phyloP scores from a whole-genome alignment of 2,797 vertebrate species.

The Siniperca scherzeri region DNA sequence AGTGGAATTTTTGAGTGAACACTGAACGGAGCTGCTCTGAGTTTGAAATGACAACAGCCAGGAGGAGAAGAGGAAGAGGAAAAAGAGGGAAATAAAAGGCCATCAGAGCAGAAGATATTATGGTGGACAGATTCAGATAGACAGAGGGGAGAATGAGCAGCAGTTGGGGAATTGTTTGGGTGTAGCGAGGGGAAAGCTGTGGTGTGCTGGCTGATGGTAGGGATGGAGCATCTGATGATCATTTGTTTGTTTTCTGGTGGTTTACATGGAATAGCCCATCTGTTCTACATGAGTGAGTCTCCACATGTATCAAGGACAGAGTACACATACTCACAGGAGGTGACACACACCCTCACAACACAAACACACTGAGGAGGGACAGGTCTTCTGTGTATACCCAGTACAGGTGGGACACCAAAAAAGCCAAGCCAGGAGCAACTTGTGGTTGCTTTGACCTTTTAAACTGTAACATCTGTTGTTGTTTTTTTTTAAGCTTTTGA shows the following conservation, averaged over 20 bases:
- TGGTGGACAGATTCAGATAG: slow-evolving; percentile 22
- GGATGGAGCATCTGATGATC: slow-evolving; percentile 49
- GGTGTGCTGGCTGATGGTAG: slow-evolving; percentile 22
- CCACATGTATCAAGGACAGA: slow-evolving; percentile 51
- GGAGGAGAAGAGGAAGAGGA: slow-evolving; percentile 1
- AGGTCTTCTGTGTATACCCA: not conserved
- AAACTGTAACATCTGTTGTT: not conserved
- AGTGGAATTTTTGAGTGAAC: not conserved
- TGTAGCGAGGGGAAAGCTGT: slow-evolving; percentile 35
- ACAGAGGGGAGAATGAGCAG: slow-evolving; percentile 27
- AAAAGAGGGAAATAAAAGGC: not conserved
- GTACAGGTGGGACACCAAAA: not conserved
- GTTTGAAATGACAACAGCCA: slow-evolving; percentile 5
- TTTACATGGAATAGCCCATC: slow-evolving; percentile 66
- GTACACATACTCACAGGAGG: slow-evolving; percentile 12
- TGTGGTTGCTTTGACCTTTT: not conserved
- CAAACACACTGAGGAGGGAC: not conserved
- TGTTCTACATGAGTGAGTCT: slow-evolving; percentile 49
- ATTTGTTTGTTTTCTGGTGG: slow-evolving; percentile 61
- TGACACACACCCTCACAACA: not conserved
- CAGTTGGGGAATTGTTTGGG: slow-evolving; percentile 49
- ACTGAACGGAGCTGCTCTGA: not conserved
- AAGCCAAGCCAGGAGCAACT: not conserved
- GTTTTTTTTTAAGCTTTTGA: not conserved
- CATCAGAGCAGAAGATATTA: slow-evolving; percentile 16